Base-by-base conservation (phyloP, 2,888 invertebrate genomes). In the Melanophora roralis region DNA sequence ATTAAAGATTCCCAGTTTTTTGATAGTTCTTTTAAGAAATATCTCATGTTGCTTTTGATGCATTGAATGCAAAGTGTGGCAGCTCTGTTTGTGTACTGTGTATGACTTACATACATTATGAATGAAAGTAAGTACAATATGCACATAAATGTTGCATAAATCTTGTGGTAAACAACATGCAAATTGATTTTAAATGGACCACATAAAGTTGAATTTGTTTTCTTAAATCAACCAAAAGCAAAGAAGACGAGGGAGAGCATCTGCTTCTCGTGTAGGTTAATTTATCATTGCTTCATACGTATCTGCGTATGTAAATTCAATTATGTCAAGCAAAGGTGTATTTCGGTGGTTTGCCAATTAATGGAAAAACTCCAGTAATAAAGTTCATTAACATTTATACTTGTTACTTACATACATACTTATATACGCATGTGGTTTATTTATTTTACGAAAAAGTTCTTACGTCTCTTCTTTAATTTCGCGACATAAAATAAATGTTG, bases 181-280 rank as follows among this genome's bases (percentile, higher is more conserved):
- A 80, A 80, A 80, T 80, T 75, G 79, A 75, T 71, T 80, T 80
- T 80, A 75, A 80, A 80, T 75, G 79, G 75, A 80, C 69, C 60
- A 67, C 64, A 67, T 75, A 75, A 75, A 75, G 71, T 80, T 75
- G 65, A 65, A 59, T 47, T 43, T 23, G 67, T 68, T 12, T 21
- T 47, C 45, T 34, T 23, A n/a, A 36, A 36, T 8, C 9, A 16
- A n/a, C 12, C 8, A 14, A 21, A 57, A 47, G 34, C 5, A 11
- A 9, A 43, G 55, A 32, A 45, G 40, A 49, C 47, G 19, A 51
- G 36, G 75, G 38, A 76, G 68, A 76, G 68, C 75, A 76, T 69
- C 75, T 76, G 75, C 62, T 68, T 32, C 32, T 27, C 40, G 57
- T 57, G 55, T 40, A 7, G 47, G 6, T 38, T 38, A 49, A 73